phyloP scores from a whole-genome alignment of 2,888 invertebrate species.

The Ceramica pisi region DNA sequence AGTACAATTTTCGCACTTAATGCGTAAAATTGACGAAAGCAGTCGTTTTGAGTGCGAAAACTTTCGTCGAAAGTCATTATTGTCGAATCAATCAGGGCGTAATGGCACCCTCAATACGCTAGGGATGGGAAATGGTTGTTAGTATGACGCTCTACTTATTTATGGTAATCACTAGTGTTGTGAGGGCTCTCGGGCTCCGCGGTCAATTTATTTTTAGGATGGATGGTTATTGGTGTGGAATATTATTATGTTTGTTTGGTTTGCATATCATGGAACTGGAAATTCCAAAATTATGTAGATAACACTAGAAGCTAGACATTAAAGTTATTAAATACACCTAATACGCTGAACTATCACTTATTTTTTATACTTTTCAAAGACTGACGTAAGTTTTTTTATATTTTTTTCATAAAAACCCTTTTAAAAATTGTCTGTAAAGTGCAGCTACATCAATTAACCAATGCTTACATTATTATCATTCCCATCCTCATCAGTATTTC shows the following conservation, averaged over 20 bases:
- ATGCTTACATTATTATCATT: neutral
- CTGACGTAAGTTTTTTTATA: too few species aligned
- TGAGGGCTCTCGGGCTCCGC: conserved; percentile 53
- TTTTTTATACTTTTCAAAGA: too few species aligned
- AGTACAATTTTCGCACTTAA: conserved; percentile 78
- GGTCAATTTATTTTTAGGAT: conserved; percentile 67
- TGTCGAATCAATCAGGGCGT: conserved; percentile 85
- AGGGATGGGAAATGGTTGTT: conserved; percentile 71
- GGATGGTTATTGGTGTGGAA: conserved; percentile 51
- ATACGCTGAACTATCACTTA: too few species aligned
- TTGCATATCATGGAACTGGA: conserved; percentile 8
- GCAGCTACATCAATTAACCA: too few species aligned
- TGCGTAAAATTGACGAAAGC: conserved; percentile 84
- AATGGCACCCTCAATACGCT: conserved; percentile 77
- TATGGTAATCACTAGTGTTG: conserved; percentile 79
- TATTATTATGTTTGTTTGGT: conserved; percentile 35
- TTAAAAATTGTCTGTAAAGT: too few species aligned
- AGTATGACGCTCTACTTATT: conserved; percentile 77
- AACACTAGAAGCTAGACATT: too few species aligned
- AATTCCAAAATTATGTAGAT: too few species aligned
- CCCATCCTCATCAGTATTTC: conserved; percentile 38
- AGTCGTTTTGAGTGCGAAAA: conserved; percentile 79
- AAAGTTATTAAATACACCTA: too few species aligned
- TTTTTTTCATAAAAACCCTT: too few species aligned
- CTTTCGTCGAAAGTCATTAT: conserved; percentile 84